Base-by-base conservation (phyloP, 2,797 vertebrate genomes). In the Ptychobarbus kaznakovi region DNA sequence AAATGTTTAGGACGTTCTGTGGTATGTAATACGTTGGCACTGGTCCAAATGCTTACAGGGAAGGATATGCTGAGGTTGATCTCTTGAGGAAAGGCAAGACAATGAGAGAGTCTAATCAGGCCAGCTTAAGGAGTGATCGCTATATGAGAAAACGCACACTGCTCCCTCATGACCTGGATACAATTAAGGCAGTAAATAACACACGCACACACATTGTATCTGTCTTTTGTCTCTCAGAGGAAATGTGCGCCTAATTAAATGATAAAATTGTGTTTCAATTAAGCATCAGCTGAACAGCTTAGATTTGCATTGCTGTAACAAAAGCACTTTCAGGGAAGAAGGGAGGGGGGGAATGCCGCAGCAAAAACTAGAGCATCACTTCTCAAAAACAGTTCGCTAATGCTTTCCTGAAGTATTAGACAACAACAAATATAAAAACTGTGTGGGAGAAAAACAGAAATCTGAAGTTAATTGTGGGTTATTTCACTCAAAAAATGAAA, bases 161-260 rank as follows among this genome's bases (percentile, higher is more conserved):
- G 10, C 53, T 73, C 76, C 58, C 61, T 66, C 68, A 22, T 9
- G 15, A 80, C 38, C n/a, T 18, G 20, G 18, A 70, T 49, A 35
- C 56, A 80, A 73, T 20, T 74, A 42, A 65, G 28, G 53, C 44
- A 56, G 22, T 69, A 81, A 78, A 38, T 63, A 78, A 49, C 53
- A 82, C 3, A 22, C 32, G 44, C 83, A 73, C 79, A 78, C 32
- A 85, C 44, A 58, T 32, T 25, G 10, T 25, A 46, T 46, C 44
- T 11, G 44, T 61, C 8, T 63, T 15, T 25, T 68, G 53, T 78
- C 42, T 58, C 74, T 82, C 58, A 63, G 9, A 42, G 72, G 77
- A 49, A 77, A 61, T 69, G 49, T 25, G 3, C 63, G 25, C 11
- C 66, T 82, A 87, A 86, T 89, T 86, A 86, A 86, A 87, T 76